Evolutionary conservation across 2,113 vertebrate genomes (phyloP).

Genomic region (Myanophis thanlyinensis): DNA sequence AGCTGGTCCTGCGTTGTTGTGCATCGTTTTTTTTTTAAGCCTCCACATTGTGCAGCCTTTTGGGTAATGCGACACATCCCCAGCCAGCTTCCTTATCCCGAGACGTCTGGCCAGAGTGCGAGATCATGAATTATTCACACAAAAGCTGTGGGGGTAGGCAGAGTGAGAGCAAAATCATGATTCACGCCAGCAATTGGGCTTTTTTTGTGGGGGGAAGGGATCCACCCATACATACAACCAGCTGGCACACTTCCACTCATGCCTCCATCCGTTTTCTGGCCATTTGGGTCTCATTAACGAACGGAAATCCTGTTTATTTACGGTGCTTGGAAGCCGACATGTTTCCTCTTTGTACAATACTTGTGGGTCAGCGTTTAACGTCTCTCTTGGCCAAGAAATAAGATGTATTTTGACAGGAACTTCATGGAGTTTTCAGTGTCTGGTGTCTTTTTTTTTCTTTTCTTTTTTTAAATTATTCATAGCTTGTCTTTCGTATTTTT

Average conservation of each 20-base stretch:
- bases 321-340: neutral
- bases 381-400: neutral
- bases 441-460: too few species aligned
- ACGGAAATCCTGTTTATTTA: neutral
- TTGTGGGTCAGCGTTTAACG: neutral
- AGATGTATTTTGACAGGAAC: neutral
- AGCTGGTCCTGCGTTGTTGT: neutral
- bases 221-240: neutral
- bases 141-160: neutral
- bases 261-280: neutral
- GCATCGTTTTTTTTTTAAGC: neutral
- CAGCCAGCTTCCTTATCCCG: neutral
- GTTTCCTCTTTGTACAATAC: neutral
- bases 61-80: rapidly evolving
- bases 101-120: neutral
- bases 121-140: neutral
- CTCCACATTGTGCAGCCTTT: neutral
- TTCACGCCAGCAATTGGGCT: neutral
- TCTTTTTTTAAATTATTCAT: neutral
- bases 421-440: neutral
- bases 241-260: neutral
- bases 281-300: neutral
- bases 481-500: neutral
- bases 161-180: neutral
- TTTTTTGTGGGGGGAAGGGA: neutral